Conservation (phyloP, 2,888 invertebrate genomes). For the Diabrotica balteata region DNA sequence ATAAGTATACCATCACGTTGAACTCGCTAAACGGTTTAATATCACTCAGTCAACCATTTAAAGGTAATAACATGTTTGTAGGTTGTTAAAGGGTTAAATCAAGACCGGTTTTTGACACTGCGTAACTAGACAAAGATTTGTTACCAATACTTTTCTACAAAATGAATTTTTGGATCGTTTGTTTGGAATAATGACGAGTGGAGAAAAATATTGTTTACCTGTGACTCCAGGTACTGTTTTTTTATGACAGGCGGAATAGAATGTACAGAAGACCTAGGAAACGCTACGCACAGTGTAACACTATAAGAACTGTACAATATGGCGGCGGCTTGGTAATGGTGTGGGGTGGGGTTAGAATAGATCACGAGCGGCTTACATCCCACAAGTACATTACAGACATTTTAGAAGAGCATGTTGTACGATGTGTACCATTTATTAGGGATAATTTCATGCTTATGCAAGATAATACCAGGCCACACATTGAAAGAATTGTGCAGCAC, state of each 20-base stretch:
- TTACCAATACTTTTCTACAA: background rate
- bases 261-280: too few relatives aligned
- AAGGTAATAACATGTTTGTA: too few relatives aligned
- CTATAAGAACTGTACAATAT: too few relatives aligned
- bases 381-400: background rate
- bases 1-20: background rate
- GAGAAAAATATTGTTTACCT: background rate
- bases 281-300: too few relatives aligned
- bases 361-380: too few relatives aligned
- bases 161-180: background rate
- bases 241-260: too few relatives aligned
- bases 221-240: background rate
- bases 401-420: background rate
- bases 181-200: background rate
- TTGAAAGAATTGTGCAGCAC: too few relatives aligned
- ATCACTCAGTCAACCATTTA: background rate
- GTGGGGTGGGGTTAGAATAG: background rate
- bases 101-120: too few relatives aligned
- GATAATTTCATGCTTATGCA: background rate
- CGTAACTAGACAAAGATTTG: background rate
- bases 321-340: too few relatives aligned
- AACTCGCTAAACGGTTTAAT: background rate
- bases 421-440: background rate
- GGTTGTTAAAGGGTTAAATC: too few relatives aligned
- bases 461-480: background rate